A percentile compares a stretch with the other conserved stretches of the same genome.
Evolutionary conservation across 2,888 invertebrate species (phyloP).

Genomic region (Campoletis raptor): DNA sequence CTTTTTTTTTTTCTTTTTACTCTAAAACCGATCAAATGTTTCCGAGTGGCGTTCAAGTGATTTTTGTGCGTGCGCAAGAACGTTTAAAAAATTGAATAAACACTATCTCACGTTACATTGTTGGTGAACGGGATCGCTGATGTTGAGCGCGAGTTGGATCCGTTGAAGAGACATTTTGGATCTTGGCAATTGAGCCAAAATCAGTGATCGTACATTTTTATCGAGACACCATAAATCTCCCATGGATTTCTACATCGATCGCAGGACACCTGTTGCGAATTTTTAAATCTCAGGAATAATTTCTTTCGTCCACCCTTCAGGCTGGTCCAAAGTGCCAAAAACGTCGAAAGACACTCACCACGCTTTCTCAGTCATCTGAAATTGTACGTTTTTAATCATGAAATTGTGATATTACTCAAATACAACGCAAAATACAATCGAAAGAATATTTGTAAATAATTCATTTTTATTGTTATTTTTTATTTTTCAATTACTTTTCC

Average conservation of each 20-base stretch:
- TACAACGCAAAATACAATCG: not conserved
- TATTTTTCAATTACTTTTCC: not conserved
- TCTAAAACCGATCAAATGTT: not conserved
- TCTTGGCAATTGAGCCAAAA: conserved; percentile 60
- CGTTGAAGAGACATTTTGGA: conserved; percentile 12
- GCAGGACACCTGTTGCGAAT: conserved; percentile 56
- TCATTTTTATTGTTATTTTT: not conserved
- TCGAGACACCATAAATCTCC: conserved; percentile 38
- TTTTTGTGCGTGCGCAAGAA: conserved; percentile 14
- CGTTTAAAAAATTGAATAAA: not conserved
- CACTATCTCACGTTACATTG: conserved; percentile 32
- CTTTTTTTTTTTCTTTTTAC: not conserved
- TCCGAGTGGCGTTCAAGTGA: not conserved
- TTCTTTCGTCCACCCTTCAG: not conserved
- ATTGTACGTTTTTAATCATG: conserved; percentile 50
- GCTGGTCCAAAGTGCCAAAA: not conserved
- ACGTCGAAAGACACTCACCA: not conserved
- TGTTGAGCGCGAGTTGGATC: conserved; percentile 21
- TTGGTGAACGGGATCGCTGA: conserved; percentile 40
- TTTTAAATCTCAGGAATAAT: conserved; percentile 22
- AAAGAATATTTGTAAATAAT: not conserved
- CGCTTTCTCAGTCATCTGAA: conserved; percentile 13
- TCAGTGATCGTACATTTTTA: conserved; percentile 43
- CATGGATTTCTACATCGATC: conserved; percentile 4
- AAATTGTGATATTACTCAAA: conserved; percentile 57